Percentiles rank a stretch among this genome's conserved stretches.
These are phyloP conservation scores for Hypena proboscidalis DNA, from an alignment of 2,888 invertebrate genomes.

Conservation along the genomic window DNA sequence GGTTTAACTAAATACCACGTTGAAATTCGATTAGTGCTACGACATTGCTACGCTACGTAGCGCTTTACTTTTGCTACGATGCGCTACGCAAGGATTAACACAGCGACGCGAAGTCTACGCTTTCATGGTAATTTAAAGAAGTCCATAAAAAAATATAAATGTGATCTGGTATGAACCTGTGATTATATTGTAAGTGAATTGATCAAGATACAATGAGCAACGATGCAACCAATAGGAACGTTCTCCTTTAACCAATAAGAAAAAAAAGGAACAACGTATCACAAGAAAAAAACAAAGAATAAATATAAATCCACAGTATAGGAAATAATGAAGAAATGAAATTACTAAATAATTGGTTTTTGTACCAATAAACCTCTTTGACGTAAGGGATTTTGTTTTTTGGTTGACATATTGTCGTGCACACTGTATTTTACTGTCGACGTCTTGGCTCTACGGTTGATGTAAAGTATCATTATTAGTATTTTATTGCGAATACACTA, in stretches of 20 bases:
- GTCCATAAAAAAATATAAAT: no score
- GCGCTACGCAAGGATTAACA: no score
- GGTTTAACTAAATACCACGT: neutral
- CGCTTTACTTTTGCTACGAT: neutral
- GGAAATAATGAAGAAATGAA: constrained; percentile 4
- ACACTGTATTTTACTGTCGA: constrained; percentile 39
- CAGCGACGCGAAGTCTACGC: no score
- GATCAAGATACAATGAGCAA: no score
- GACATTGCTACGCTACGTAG: constrained; percentile 20
- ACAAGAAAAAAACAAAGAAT: no score
- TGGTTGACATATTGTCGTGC: constrained; percentile 36
- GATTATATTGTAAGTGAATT: no score
- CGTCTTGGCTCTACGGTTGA: constrained; percentile 39
- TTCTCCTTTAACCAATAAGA: no score
- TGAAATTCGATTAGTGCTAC: constrained; percentile 11
- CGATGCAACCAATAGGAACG: no score
- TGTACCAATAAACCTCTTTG: constrained; percentile 30
- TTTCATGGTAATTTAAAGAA: no score
- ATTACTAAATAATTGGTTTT: constrained; percentile 24
- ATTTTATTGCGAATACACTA: constrained; percentile 37
- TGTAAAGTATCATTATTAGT: constrained; percentile 43
- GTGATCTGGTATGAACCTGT: no score
- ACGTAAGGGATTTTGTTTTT: constrained; percentile 25
- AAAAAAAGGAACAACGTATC: no score
- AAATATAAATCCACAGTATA: no score